Base-by-base conservation (phyloP, 2,888 invertebrate genomes). In the Pollenia angustigena region DNA sequence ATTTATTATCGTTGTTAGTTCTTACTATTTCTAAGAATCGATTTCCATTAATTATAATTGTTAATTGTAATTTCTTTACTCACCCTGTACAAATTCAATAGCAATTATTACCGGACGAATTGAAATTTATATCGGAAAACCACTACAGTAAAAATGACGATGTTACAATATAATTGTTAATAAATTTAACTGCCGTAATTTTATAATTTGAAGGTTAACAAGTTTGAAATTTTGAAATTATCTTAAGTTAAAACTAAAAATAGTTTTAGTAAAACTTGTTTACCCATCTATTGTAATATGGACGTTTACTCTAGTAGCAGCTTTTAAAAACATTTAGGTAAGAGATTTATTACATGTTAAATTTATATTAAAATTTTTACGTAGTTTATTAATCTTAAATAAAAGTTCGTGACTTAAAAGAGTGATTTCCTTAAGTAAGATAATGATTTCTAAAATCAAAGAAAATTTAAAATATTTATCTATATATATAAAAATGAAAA, bases 191-290 rank as follows among this genome's bases (percentile, higher is more conserved):
- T 71, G 8, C 0, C 6, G 54, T 71, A 18, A 62, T 44, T 71
- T 52, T 52, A 12, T 42, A 69, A 52, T 52, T 71, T 71, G 54
- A 54, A 71, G 71, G 71, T 71, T 14, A 56, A 56, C 42, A 42
- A 71, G 71, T 42, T 71, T 71, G 18, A 71, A 40, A 18, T 56
- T 23, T 60, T 40, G 32, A 52, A 69, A 66, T 23, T 66, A 8
- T 48, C 58, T 58, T 32, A 58, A 12, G 10, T 32, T 3, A n/a
- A 16, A 58, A 11, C 18, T 58, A 32, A 58, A 58, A 23, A 6
- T 23, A 32, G 10, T 56, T 23, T 11, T 2, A 60, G 8, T 14
- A 40, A 7, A 60, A 60, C n/a, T 60, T 14, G 32, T 60, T 40
- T 60, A 60, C 2, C 60, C 60, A 40, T n/a, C 4, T 58, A 11